Conservation (phyloP, 2,113 vertebrate species). For the Catharus minimus region DNA sequence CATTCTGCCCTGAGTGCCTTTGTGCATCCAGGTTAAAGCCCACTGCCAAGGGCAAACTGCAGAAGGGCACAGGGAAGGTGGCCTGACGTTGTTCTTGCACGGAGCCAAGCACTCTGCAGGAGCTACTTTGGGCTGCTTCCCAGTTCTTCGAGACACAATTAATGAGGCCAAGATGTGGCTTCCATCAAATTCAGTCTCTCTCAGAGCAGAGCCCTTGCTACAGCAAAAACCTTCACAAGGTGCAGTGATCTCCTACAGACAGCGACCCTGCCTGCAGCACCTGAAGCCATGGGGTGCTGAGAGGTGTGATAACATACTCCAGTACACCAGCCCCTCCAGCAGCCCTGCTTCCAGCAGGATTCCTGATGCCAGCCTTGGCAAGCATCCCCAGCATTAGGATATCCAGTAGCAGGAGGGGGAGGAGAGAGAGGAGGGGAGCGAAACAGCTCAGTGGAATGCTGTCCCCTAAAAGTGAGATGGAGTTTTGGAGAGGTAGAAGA, state of each 20-base stretch:
- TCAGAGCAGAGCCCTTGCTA: not conserved
- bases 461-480: fast-evolving
- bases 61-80: not conserved
- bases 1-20: not conserved
- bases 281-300: too few species aligned
- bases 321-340: not conserved
- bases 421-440: not conserved
- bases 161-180: not conserved
- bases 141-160: not conserved
- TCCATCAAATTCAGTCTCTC: not conserved
- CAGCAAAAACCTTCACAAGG: not conserved
- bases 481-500: not conserved
- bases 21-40: not conserved
- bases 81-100: fast-evolving
- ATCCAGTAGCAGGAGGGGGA: not conserved
- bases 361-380: not conserved
- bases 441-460: not conserved
- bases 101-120: not conserved
- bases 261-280: too few species aligned
- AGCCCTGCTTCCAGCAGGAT: not conserved
- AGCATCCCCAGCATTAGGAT: not conserved
- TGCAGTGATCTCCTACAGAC: not conserved
- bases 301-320: fast-evolving
- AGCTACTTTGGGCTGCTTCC: not conserved
- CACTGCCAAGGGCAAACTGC: not conserved